Evolutionary conservation across 1,140 invertebrate species (phyloP).

Genomic region (Caenorhabditis brenneri): DNA sequence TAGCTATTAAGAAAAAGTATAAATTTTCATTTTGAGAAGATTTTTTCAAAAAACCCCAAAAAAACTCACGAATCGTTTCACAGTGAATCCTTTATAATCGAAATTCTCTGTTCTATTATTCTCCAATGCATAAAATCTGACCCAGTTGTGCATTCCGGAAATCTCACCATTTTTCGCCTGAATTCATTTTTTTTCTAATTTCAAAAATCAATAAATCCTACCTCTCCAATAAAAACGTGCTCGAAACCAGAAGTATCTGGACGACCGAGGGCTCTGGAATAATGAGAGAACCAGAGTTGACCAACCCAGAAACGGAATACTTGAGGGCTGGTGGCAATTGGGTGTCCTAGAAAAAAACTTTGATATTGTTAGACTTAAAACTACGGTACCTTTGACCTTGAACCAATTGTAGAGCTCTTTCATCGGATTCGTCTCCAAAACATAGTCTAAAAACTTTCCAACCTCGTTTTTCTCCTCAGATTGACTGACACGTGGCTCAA

Average conservation of each 20-base stretch:
- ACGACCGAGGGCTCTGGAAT: conserved; percentile 53
- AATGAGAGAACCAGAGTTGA: conserved; percentile 60
- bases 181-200: conserved; percentile 6
- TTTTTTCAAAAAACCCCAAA: neutral
- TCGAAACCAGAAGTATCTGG: conserved; percentile 77
- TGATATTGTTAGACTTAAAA: neutral
- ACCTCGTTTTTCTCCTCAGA: conserved; percentile 57
- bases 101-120: conserved; percentile 73
- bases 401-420: conserved; percentile 57
- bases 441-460: conserved; percentile 49
- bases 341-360: conserved; percentile 47
- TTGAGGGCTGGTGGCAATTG: conserved; percentile 45
- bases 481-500: conserved; percentile 51
- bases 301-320: conserved; percentile 55
- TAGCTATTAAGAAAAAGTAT: neutral
- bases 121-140: conserved; percentile 83
- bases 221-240: conserved; percentile 84
- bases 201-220: conserved; percentile 66
- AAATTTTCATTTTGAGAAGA: neutral
- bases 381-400: conserved; percentile 53
- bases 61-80: conserved; percentile 56
- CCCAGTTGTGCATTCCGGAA: conserved; percentile 85
- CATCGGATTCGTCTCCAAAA: conserved; percentile 54
- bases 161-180: conserved; percentile 74
- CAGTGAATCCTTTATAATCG: conserved; percentile 80